Base-by-base conservation (phyloP, 2,113 vertebrate genomes). In the Fulmarus glacialis region DNA sequence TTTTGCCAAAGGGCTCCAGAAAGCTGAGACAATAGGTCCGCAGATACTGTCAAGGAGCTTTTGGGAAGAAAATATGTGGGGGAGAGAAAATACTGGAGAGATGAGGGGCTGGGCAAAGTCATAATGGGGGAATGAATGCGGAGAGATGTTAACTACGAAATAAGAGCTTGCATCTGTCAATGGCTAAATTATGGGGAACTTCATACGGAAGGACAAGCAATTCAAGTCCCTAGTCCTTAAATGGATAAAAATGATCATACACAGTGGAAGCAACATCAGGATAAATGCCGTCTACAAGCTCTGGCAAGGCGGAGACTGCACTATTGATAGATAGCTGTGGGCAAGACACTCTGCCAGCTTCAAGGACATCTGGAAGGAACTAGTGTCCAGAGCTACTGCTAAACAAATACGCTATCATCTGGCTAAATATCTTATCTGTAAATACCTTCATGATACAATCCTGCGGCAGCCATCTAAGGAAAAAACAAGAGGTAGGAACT, bases 51-150 rank as follows among this genome's bases (percentile, higher is more conserved):
- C 26, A 40, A 56, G 27, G 36, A 60, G 30, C 12, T 92, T 84
- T 56, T 0, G 3, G 30, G n/a, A 62, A 72, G 34, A 70, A 73
- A 88, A 78, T 2, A 6, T 0, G 0, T 0, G 1, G 34, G 20
- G 21, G 22, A 78, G 34, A 64, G 30, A 70, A 92, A 80, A 73
- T 63, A 62, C 42, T 45, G 42, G 42, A 55, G 40, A 15, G 30
- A 5, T n/a, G 27, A 79, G 7, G 6, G 9, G 12, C 38, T 32
- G 11, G 45, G 24, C 16, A 66, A 88, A 59, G 30, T 42, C 2
- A 1, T 23, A 77, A 15, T 19, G 0, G 3, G 5, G 22, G 15
- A 80, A 77, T 12, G 23, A 66, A 32, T 3, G 24, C 16, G 17
- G 48, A 67, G 43, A 56, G 29, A 82, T 56, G 18, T 38, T 32